Conservation (phyloP, 2,113 vertebrate species). For the Kryptolebias marmoratus region DNA sequence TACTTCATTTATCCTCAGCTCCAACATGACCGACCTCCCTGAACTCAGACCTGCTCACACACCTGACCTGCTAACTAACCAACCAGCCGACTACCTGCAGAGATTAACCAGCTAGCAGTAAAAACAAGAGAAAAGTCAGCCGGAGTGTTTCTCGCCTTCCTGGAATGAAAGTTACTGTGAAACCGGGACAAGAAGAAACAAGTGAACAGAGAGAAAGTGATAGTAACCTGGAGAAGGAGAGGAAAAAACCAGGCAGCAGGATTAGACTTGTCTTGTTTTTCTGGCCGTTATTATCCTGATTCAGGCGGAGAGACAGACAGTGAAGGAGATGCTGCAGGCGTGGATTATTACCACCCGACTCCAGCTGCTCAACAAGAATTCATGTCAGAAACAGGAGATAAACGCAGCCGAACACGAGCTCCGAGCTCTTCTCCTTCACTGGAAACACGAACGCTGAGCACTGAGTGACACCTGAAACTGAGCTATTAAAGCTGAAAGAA, state of each 20-base stretch:
- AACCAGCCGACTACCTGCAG: neutral
- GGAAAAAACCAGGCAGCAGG: slow-evolving; percentile 46
- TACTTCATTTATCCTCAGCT: neutral
- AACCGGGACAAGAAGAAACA: slow-evolving; percentile 59
- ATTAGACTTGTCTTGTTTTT: slow-evolving; percentile 65
- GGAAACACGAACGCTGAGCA: neutral
- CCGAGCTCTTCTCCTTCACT: neutral
- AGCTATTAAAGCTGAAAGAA: no score
- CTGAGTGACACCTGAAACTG: neutral
- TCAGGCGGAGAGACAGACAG: neutral
- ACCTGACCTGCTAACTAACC: neutral
- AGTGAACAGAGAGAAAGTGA: slow-evolving; percentile 54
- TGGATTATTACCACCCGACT: slow-evolving; percentile 48
- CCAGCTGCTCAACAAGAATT: slow-evolving; percentile 56
- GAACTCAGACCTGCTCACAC: neutral
- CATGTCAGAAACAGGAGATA: slow-evolving; percentile 16
- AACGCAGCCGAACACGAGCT: neutral
- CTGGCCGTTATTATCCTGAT: slow-evolving; percentile 29
- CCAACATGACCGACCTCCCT: neutral
- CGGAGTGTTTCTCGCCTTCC: neutral
- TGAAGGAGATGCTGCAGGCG: slow-evolving; percentile 51
- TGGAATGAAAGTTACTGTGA: slow-evolving; percentile 31
- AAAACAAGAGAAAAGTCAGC: neutral
- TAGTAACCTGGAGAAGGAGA: slow-evolving; percentile 21
- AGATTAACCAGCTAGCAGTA: neutral